phyloP scores from a whole-genome alignment of 2,888 invertebrate genomes.

The Catocala sponsa region DNA sequence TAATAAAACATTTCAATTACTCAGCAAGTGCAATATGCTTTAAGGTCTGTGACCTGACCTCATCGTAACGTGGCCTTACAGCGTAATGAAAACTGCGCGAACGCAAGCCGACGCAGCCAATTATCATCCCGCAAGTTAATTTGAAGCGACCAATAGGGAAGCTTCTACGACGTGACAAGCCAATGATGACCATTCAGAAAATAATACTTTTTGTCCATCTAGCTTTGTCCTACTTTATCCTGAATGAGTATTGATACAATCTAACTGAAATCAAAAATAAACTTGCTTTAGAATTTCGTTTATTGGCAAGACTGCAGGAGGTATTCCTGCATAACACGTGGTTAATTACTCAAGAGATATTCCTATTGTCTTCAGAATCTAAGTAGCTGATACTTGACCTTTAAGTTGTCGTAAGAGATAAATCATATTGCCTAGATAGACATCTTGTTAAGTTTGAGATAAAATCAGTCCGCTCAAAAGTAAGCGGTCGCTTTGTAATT shows the following conservation, averaged over 20 bases:
- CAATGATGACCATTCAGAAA: conserved; percentile 27
- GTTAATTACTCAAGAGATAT: background rate
- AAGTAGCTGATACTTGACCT: conserved; percentile 20
- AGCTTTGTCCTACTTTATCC: conserved; percentile 1
- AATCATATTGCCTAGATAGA: conserved; percentile 36
- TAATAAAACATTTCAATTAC: conserved; percentile 43
- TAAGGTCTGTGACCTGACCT: conserved; percentile 61
- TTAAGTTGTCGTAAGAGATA: conserved; percentile 30
- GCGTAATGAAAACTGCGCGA: conserved; percentile 55
- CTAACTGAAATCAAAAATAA: too few species aligned
- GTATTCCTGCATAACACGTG: background rate
- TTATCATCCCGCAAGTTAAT: conserved; percentile 35
- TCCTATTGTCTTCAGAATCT: conserved; percentile 8
- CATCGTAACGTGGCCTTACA: conserved; percentile 56
- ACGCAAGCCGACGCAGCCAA: conserved; percentile 38
- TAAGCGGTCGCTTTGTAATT: conserved; percentile 22
- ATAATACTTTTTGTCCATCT: conserved; percentile 19
- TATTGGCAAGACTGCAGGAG: background rate
- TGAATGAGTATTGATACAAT: too few species aligned
- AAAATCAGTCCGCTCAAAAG: conserved; percentile 30
- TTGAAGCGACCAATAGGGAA: conserved; percentile 36
- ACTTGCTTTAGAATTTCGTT: too few species aligned
- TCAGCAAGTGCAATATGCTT: conserved; percentile 55
- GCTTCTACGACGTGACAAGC: conserved; percentile 15
- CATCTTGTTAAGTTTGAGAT: conserved; percentile 33